Evolutionary conservation across 2,888 invertebrate species (phyloP), one percentile per base, ranked within the genome.

Genomic region (Capitulum mitella): DNA sequence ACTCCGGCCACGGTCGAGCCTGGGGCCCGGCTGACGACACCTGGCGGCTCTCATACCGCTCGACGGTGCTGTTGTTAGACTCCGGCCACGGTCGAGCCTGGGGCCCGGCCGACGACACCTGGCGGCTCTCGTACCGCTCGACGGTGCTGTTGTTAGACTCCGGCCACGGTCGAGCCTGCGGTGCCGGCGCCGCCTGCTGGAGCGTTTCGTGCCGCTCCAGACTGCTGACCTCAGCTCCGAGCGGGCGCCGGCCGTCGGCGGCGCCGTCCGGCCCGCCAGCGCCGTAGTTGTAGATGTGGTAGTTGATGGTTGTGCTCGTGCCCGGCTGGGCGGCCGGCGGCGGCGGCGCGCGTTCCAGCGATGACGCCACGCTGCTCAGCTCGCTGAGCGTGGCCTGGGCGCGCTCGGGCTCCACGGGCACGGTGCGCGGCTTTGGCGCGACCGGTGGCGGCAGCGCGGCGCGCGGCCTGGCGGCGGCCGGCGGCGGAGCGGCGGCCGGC

Each of bases 271-370:
- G 37, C 26, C 37, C 70, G 19, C 14, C 40, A 8, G 40, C 43
- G 46, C 76, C 76, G 46, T 76, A 76, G 76, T 76, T 76, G 76
- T 76, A 76, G 76, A 76, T 76, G 76, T 76, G 76, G 76, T 76
- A 76, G 76, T 76, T 76, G 76, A 76, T 76, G 76, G 76, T 76
- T n/a, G 76, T 76, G 37, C 6, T 22, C 14, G 70, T 19, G 37
- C 37, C 70, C 12, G 37, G 70, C 22, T 37, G 10, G 34, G 37
- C 37, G 37, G 70, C 37, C 37, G 70, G 37, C 37, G 37, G 37
- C 19, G 37, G 22, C 37, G 37, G 70, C 34, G 29, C 10, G n/a
- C 29, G n/a, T n/a, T n/a, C n/a, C 29, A 10, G 29, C 29, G 58
- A 22, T 8, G 58, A 19, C 29, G 58, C 22, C 12, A 22, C 58